Conservation (phyloP, 23 tunicate species). For the Oikopleura dioica region DNA sequence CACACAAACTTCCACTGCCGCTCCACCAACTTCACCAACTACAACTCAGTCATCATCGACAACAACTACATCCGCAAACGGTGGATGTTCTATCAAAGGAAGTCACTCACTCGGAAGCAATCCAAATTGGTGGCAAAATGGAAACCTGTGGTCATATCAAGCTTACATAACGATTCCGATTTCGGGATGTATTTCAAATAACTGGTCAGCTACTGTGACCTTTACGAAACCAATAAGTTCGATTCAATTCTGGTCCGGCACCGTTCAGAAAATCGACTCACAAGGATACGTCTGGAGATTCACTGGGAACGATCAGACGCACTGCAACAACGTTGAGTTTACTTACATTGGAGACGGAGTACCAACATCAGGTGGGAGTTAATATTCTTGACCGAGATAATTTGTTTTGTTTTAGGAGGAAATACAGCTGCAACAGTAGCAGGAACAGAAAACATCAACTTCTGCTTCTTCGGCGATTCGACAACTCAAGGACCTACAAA, state of each 20-base stretch:
- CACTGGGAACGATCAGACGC: neutral
- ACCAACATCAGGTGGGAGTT: neutral
- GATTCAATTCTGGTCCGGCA: constrained; percentile 7
- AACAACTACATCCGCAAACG: neutral
- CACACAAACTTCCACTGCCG: neutral
- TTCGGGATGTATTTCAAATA: neutral
- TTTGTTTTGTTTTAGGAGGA: too few species aligned
- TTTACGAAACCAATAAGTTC: neutral
- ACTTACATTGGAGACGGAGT: constrained; percentile 5
- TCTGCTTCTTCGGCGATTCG: neutral
- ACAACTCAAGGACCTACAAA: neutral
- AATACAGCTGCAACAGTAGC: too few species aligned
- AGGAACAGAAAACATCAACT: too few species aligned
- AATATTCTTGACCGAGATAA: too few species aligned
- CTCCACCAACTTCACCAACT: neutral
- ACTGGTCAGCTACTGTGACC: neutral
- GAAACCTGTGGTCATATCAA: constrained; percentile 2
- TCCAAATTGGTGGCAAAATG: constrained; percentile 9
- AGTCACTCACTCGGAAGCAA: neutral
- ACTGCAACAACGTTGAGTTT: neutral
- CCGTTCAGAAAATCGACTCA: too few species aligned
- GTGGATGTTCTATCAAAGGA: neutral
- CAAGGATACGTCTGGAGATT: constrained; percentile 10
- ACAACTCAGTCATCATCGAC: neutral
- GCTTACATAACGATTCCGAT: neutral